Conservation (phyloP, 2,113 vertebrate genomes). For the Brachypodius melanocephalos region DNA sequence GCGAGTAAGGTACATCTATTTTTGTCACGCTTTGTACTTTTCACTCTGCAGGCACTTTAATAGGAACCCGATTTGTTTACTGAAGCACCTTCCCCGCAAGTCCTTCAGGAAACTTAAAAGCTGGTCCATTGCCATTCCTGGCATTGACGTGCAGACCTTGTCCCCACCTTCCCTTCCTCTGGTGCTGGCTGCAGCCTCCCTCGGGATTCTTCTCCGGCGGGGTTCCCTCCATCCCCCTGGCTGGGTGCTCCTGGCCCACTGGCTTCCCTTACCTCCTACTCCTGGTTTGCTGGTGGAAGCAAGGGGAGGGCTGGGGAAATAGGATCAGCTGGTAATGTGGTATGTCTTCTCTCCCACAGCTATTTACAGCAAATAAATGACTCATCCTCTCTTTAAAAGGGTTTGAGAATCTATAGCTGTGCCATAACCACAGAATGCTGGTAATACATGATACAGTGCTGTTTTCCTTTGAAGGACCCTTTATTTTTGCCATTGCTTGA, state of each 20-base stretch:
- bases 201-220: accelerated
- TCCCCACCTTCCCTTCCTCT: neutral
- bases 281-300: slow-evolving; percentile 29
- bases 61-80: slow-evolving; percentile 77
- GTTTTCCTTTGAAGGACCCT: slow-evolving; percentile 27
- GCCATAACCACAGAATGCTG: slow-evolving; percentile 36
- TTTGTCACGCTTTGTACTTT: slow-evolving; percentile 49
- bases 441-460: slow-evolving; percentile 32
- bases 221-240: neutral
- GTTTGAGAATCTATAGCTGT: slow-evolving; percentile 57
- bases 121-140: slow-evolving; percentile 62
- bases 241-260: neutral
- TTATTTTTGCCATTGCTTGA: slow-evolving; percentile 18
- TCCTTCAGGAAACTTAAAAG: slow-evolving; percentile 77
- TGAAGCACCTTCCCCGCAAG: slow-evolving; percentile 82
- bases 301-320: slow-evolving; percentile 74
- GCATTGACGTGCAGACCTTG: neutral
- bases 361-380: slow-evolving; percentile 73
- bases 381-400: slow-evolving; percentile 51
- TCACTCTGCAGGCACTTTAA: slow-evolving; percentile 52
- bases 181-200: neutral
- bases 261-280: neutral
- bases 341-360: slow-evolving; percentile 74
- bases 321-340: slow-evolving; percentile 87
- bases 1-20: slow-evolving; percentile 26